Evolutionary conservation across 2,797 vertebrate genomes (phyloP), one percentile per base, ranked within the genome.

Genomic region (Syngnathus rostellatus): DNA sequence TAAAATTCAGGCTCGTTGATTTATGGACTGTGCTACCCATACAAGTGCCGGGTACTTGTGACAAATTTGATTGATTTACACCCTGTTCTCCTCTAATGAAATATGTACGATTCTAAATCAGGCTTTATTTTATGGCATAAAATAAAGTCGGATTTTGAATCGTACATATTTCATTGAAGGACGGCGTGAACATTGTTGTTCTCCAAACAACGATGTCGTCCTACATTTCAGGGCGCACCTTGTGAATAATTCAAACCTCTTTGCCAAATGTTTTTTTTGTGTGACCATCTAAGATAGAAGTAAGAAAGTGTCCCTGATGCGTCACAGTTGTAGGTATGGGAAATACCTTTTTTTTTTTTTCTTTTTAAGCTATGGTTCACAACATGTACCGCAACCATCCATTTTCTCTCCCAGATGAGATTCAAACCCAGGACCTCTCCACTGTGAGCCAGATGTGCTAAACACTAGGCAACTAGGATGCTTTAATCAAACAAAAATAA

Each of bases 161-260:
- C 9, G 25, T 54, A 19, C 31, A 58, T 37, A 58, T 58, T 58
- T 58, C 16, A 58, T 37, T 8, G 39, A 40, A 11, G 3, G 8
- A 45, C 11, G 43, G 37, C 38, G 62, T 11, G 25, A 39, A 63
- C 21, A 66, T 64, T 62, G 3, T 6, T 62, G 45, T 55, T 60
- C 48, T 58, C 51, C 11, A 41, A 61, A 70, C 17, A 45, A 57
- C 11, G 45, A 46, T 46, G 21, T 53, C 46, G 48, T 45, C 64
- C 48, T 25, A 63, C 38, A 53, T 43, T 67, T 8, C 65, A 71
- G 43, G 38, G 46, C 23, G 60, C 53, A 7, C 38, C 21, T 59
- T 4, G 63, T 74, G 23, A 71, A 79, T 74, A 72, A 72, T 74
- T 77, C 23, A 75, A 51, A 3, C 5, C 38, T 37, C 51, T 46